phyloP scores from a whole-genome alignment of 2,113 vertebrate genomes.

The Tenebrosternarchus preto region DNA sequence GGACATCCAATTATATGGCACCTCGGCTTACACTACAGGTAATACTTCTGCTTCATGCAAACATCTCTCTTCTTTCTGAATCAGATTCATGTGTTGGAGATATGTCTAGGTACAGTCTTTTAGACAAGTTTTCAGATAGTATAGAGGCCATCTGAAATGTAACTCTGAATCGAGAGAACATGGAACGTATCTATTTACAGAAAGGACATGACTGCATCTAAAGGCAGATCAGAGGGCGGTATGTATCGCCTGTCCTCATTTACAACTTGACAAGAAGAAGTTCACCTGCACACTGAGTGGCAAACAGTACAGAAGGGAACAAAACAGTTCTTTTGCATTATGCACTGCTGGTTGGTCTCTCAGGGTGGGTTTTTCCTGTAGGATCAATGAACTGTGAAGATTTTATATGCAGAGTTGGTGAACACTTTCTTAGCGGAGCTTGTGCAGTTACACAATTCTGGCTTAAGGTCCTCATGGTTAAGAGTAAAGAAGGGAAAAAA shows the following conservation, averaged over 20 bases:
- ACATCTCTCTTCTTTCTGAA: not conserved
- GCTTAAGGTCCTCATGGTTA: not conserved
- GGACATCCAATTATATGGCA: not conserved
- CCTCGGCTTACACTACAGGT: not conserved
- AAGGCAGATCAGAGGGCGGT: not conserved
- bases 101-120: too few species aligned
- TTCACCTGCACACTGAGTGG: not conserved
- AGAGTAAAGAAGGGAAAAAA: not conserved
- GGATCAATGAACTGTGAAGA: slow-evolving; percentile 3
- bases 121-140: too few species aligned
- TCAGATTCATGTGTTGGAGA: too few species aligned
- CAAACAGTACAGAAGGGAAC: too few species aligned
- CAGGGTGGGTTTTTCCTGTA: slow-evolving; percentile 10
- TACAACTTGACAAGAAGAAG: not conserved
- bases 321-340: slow-evolving; percentile 15
- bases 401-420: slow-evolving; percentile 5
- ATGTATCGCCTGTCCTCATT: not conserved
- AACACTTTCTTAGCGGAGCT: not conserved
- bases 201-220: too few species aligned
- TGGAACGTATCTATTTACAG: too few species aligned
- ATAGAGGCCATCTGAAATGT: not conserved
- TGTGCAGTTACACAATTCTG: slow-evolving; percentile 2
- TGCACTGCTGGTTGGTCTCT: slow-evolving; percentile 24
- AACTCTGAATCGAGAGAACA: not conserved
- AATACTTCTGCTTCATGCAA: not conserved